These are phyloP conservation scores for Sapajus apella DNA, from an alignment of 2,113 vertebrate species.

Conservation along the genomic window DNA sequence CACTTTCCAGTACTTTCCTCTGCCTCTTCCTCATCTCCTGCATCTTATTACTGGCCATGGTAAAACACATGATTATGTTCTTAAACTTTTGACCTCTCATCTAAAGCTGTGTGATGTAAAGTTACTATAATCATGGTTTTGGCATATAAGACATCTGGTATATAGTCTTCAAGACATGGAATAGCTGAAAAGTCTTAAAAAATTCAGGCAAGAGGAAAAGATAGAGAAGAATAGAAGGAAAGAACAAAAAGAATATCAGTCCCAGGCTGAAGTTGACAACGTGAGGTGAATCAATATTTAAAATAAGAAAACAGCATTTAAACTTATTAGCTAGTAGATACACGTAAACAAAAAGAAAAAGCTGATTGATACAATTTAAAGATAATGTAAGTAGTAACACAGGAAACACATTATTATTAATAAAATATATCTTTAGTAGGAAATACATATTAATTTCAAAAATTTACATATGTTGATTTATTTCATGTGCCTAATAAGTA, in stretches of 20 bases:
- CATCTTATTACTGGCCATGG: neutral
- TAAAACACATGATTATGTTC: neutral
- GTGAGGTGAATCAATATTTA: neutral
- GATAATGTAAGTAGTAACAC: neutral
- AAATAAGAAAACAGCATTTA: neutral
- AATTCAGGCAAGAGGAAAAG: neutral
- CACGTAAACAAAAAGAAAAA: neutral
- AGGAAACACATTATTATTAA: neutral
- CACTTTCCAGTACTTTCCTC: neutral
- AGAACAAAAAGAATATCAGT: neutral
- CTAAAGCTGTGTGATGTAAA: neutral
- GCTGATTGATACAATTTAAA: neutral
- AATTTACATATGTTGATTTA: neutral
- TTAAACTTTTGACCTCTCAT: neutral
- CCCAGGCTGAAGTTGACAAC: neutral
- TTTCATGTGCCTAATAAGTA: neutral
- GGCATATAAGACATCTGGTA: neutral
- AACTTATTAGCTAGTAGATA: neutral
- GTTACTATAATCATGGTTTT: neutral
- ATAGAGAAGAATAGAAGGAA: neutral
- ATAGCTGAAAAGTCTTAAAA: neutral
- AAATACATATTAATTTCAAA: slow-evolving; percentile 8
- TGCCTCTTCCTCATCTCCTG: neutral
- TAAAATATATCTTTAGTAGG: neutral
- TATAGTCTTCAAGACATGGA: neutral